A percentile compares a stretch with the other conserved stretches of the same genome.
These are phyloP conservation scores for Labeo catla DNA, from an alignment of 2,113 vertebrate species.

Conservation along the genomic window DNA sequence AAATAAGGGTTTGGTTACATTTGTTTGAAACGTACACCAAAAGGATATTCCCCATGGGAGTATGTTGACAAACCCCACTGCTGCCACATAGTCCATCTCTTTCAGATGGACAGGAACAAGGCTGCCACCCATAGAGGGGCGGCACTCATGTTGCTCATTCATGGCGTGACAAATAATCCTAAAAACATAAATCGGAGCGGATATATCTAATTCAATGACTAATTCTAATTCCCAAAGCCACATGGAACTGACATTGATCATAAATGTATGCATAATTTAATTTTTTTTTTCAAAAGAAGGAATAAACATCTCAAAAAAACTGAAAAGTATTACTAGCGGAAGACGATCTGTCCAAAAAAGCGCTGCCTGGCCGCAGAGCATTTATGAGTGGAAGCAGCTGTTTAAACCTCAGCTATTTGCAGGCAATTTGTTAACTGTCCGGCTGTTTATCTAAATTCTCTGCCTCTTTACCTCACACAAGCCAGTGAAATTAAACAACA, in stretches of 20 bases:
- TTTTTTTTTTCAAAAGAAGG: neutral
- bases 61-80: slow-evolving; percentile 24
- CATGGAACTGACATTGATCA: neutral
- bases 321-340: slow-evolving; percentile 4
- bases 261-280: neutral
- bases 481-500: slow-evolving; percentile 72
- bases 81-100: slow-evolving; percentile 6
- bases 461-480: slow-evolving; percentile 68
- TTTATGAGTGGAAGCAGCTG: slow-evolving; percentile 74
- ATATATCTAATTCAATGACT: neutral
- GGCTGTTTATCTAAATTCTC: slow-evolving; percentile 75
- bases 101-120: slow-evolving; percentile 25
- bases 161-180: neutral
- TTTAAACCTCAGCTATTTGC: slow-evolving; percentile 76
- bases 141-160: neutral
- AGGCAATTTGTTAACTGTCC: slow-evolving; percentile 73
- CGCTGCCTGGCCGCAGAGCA: slow-evolving; percentile 33
- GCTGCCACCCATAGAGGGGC: slow-evolving; percentile 39
- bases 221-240: neutral
- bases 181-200: neutral
- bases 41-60: slow-evolving; percentile 24
- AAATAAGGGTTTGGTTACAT: slow-evolving; percentile 28
- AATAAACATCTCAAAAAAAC: neutral
- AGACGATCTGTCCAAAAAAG: neutral
- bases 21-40: slow-evolving; percentile 33